These are phyloP conservation scores for Danionella dracula DNA, from an alignment of 2,797 vertebrate species.

Conservation along the genomic window DNA sequence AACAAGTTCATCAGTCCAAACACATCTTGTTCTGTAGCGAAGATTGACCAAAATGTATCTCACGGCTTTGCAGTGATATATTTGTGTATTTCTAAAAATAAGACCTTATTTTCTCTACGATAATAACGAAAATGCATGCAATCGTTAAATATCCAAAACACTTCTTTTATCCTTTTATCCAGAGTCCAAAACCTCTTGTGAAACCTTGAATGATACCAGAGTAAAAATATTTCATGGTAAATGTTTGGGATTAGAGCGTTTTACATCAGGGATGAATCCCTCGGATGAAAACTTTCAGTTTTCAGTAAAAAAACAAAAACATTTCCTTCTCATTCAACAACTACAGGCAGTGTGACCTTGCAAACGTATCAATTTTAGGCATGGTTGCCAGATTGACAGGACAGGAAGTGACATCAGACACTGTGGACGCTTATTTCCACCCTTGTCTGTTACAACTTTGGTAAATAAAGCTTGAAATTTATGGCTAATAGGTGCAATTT, in stretches of 20 bases:
- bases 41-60: too few relatives aligned
- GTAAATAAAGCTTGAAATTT: too few relatives aligned
- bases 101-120: conserved; percentile 40
- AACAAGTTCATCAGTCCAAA: not conserved
- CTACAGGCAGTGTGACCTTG: not conserved
- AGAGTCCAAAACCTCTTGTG: not conserved
- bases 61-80: conserved; percentile 22
- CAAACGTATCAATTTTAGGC: not conserved
- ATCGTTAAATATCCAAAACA: conserved; percentile 37
- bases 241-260: not conserved
- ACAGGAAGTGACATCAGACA: conserved; percentile 3
- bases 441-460: not conserved
- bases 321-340: conserved; percentile 8
- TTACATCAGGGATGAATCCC: not conserved
- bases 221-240: not conserved
- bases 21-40: not conserved
- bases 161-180: conserved; percentile 10
- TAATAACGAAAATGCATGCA: conserved; percentile 45
- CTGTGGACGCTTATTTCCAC: not conserved
- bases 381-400: not conserved
- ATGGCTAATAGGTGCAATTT: too few relatives aligned
- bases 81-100: conserved; percentile 38
- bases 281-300: not conserved
- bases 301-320: not conserved
- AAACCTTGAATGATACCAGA: not conserved